These are phyloP conservation scores for Noctua pronuba DNA, from an alignment of 2,888 invertebrate species.

Conservation along the genomic window DNA sequence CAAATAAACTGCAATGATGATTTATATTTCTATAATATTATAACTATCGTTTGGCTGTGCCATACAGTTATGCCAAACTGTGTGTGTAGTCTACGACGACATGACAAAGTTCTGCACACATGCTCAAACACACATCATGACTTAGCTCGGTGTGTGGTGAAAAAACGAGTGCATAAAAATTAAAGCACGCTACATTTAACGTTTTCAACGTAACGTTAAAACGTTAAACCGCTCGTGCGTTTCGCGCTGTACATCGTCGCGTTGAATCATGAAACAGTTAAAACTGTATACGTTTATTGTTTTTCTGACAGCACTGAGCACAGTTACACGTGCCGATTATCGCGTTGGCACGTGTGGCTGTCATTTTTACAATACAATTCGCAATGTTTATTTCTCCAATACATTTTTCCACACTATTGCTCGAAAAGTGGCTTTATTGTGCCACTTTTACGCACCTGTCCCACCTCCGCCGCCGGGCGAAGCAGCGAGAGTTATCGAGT, in stretches of 20 bases:
- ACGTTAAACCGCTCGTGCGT: constrained; percentile 8
- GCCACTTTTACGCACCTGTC: background rate
- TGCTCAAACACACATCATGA: background rate
- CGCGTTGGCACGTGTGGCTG: background rate
- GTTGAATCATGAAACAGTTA: constrained; percentile 24
- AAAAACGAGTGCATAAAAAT: background rate
- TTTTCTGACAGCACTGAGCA: background rate
- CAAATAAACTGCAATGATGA: background rate
- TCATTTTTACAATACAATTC: constrained; percentile 3
- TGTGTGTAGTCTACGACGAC: no score
- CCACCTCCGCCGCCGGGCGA: background rate
- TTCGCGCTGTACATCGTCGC: background rate
- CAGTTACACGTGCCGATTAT: constrained; percentile 1
- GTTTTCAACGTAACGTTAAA: constrained; percentile 13
- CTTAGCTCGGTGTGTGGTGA: background rate
- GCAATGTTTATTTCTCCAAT: background rate
- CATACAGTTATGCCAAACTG: background rate
- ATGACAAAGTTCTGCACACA: background rate
- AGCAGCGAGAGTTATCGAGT: background rate
- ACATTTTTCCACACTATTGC: background rate
- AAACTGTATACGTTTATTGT: background rate
- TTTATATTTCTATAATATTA: background rate
- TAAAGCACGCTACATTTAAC: background rate
- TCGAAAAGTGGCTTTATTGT: background rate
- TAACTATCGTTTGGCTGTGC: background rate